Conservation (phyloP, 2,888 invertebrate genomes). For the Mimumesa dahlbomi region DNA sequence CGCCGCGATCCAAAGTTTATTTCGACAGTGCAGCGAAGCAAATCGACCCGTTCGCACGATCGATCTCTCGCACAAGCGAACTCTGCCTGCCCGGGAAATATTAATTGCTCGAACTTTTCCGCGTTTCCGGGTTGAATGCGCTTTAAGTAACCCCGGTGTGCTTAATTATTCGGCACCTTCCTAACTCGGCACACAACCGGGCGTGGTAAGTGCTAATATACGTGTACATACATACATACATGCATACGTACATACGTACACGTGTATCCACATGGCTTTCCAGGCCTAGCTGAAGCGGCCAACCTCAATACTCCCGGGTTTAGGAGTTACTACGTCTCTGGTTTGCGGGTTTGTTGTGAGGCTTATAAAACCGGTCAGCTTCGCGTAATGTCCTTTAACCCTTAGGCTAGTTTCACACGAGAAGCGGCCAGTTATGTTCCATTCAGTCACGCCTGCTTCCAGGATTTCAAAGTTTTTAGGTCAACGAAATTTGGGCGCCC, state of each 20-base stretch:
- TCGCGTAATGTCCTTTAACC: background rate
- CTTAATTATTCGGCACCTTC: background rate
- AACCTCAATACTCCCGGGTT: constrained; percentile 17
- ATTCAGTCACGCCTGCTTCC: too few relatives aligned
- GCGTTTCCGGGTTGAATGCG: background rate
- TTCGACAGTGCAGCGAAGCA: background rate
- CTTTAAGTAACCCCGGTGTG: background rate
- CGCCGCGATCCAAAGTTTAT: background rate
- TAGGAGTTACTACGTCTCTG: constrained; percentile 17
- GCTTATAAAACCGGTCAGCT: constrained; percentile 1
- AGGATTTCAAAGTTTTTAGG: too few relatives aligned
- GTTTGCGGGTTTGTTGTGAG: constrained; percentile 2
- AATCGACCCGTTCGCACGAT: background rate
- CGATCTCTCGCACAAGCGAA: background rate
- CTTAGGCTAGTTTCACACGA: too few relatives aligned
- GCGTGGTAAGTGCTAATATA: too few relatives aligned
- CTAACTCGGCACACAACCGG: background rate
- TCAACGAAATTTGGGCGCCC: too few relatives aligned
- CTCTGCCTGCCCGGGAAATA: background rate
- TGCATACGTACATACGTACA: background rate
- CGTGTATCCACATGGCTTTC: constrained; percentile 4
- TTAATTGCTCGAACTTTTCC: background rate
- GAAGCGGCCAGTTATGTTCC: too few relatives aligned
- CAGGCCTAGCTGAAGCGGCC: constrained; percentile 11
- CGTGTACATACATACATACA: background rate